These are phyloP conservation scores for Drosophila ezoana DNA, from an alignment of 2,888 invertebrate species.

Conservation along the genomic window DNA sequence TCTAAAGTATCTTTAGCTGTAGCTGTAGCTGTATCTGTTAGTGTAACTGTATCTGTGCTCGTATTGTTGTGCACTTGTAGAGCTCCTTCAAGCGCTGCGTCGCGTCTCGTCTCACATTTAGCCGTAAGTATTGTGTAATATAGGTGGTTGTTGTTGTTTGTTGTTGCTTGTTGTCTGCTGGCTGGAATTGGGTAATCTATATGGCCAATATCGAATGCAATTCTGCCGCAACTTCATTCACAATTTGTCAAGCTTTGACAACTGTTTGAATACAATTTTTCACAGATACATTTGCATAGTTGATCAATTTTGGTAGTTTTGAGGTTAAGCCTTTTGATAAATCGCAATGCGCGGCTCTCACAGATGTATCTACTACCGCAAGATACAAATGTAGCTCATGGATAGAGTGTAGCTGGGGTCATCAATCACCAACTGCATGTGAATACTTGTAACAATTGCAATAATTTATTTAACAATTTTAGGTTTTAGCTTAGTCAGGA, in stretches of 20 bases:
- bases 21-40: slow-evolving; percentile 18
- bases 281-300: slow-evolving; percentile 60
- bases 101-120: slow-evolving; percentile 47
- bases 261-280: slow-evolving; percentile 26
- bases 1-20: slow-evolving; percentile 49
- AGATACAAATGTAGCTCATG: slow-evolving; percentile 20
- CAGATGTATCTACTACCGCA: slow-evolving; percentile 26
- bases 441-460: slow-evolving; percentile 28
- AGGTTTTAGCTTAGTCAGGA: background rate
- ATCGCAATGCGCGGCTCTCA: slow-evolving; percentile 31
- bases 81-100: slow-evolving; percentile 45
- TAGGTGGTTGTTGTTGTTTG: slow-evolving; percentile 18
- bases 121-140: slow-evolving; percentile 64
- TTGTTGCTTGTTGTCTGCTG: slow-evolving; percentile 10
- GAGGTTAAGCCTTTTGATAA: slow-evolving; percentile 59
- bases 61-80: slow-evolving; percentile 55
- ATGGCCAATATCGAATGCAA: slow-evolving; percentile 51
- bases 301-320: slow-evolving; percentile 60
- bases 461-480: slow-evolving; percentile 28
- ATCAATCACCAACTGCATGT: slow-evolving; percentile 40
- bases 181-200: slow-evolving; percentile 59
- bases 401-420: slow-evolving; percentile 3
- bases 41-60: slow-evolving; percentile 26
- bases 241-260: slow-evolving; percentile 59
- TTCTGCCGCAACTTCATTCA: slow-evolving; percentile 32